These are phyloP conservation scores for Lissonota sp. DNA, from an alignment of 2,888 invertebrate genomes.

Conservation along the genomic window DNA sequence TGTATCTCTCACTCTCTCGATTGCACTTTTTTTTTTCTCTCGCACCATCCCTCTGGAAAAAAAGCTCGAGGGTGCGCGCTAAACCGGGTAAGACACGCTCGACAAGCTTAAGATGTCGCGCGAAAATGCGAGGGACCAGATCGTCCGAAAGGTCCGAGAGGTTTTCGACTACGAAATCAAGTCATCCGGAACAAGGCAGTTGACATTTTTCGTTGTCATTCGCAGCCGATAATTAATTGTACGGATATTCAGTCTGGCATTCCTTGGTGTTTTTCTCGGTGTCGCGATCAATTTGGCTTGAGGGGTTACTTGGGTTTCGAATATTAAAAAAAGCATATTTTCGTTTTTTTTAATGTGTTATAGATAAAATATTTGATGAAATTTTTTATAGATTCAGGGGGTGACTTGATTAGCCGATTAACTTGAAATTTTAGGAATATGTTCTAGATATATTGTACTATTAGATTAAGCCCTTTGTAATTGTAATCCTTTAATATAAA, in stretches of 20 bases:
- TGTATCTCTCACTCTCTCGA: slow-evolving; percentile 19
- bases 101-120: slow-evolving; percentile 53
- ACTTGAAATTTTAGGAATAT: too few species aligned
- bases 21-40: slow-evolving; percentile 44
- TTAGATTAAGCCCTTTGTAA: too few species aligned
- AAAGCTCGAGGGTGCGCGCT: slow-evolving; percentile 59
- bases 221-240: slow-evolving; percentile 34
- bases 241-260: not conserved
- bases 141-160: slow-evolving; percentile 56
- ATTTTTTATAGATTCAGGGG: too few species aligned
- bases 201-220: slow-evolving; percentile 19
- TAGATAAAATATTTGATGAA: too few species aligned
- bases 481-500: too few species aligned
- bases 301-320: too few species aligned
- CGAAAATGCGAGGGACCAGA: slow-evolving; percentile 25
- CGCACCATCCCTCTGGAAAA: slow-evolving; percentile 50
- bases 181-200: slow-evolving; percentile 37
- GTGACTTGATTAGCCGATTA: too few species aligned
- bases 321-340: too few species aligned
- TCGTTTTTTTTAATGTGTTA: too few species aligned
- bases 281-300: too few species aligned
- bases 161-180: slow-evolving; percentile 55
- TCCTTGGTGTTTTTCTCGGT: not conserved
- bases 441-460: too few species aligned
- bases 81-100: slow-evolving; percentile 55